phyloP scores from a whole-genome alignment of 53 echinoderm and acorn worm genomes.

The Holothuria scabra region DNA sequence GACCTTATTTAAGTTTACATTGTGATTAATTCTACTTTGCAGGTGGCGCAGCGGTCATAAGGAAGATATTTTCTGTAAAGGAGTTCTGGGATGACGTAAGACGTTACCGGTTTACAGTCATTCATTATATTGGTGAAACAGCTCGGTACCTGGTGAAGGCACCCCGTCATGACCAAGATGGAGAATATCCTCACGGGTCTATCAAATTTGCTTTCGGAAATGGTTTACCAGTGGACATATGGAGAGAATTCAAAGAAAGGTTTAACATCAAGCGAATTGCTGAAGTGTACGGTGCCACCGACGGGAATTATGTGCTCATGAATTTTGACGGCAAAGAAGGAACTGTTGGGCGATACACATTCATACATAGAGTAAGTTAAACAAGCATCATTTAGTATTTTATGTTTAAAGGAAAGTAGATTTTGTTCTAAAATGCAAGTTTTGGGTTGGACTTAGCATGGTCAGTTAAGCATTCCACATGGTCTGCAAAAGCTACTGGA shows the following conservation, averaged over 20 bases:
- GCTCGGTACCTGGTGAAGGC: conserved; percentile 59
- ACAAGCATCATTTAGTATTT: neutral
- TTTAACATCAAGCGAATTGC: conserved; percentile 75
- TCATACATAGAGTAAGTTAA: neutral
- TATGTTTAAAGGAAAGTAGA: too few species aligned
- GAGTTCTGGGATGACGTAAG: conserved; percentile 84
- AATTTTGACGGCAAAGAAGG: neutral
- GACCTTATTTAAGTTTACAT: neutral
- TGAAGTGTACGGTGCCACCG: conserved; percentile 67
- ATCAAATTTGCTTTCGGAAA: conserved; percentile 80
- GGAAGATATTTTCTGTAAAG: conserved; percentile 76
- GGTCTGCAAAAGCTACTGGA: too few species aligned
- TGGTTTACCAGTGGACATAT: conserved; percentile 78
- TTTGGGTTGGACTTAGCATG: too few species aligned
- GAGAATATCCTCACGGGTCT: neutral
- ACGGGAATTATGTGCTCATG: neutral
- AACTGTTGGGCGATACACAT: neutral
- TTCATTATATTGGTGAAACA: conserved; percentile 87
- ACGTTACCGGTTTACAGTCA: conserved; percentile 70
- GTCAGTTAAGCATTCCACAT: too few species aligned
- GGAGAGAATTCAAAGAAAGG: conserved; percentile 77
- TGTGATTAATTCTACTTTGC: neutral
- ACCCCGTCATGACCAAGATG: conserved; percentile 31
- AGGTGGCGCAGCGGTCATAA: conserved; percentile 71
- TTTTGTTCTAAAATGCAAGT: neutral